A percentile compares a stretch with the other conserved stretches of the same genome.
phyloP scores from a whole-genome alignment of 2,888 invertebrate genomes.

The Idaea aversata region DNA sequence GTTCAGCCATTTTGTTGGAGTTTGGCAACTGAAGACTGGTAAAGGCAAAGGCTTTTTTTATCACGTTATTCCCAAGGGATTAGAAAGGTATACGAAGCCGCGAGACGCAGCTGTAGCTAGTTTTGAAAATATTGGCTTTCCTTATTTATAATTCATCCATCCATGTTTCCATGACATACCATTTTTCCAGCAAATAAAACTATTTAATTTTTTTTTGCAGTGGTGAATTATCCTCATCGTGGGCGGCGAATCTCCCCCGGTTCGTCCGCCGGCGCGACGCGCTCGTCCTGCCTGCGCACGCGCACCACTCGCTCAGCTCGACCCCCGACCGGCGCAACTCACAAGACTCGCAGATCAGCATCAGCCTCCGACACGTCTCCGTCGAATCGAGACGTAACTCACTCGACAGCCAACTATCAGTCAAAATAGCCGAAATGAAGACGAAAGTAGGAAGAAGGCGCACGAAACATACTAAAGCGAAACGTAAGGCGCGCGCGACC shows the following conservation, averaged over 20 bases:
- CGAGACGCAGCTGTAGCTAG: too few species aligned
- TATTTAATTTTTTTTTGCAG: conserved; percentile 54
- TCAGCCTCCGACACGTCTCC: conserved; percentile 89
- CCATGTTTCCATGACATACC: neutral
- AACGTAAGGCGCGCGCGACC: conserved; percentile 64
- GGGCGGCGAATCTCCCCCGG: conserved; percentile 94
- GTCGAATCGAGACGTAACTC: conserved; percentile 93
- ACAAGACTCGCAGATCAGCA: conserved; percentile 85
- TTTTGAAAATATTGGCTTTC: too few species aligned
- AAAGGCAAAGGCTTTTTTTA: too few species aligned
- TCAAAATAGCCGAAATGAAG: conserved; percentile 91
- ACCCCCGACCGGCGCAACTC: conserved; percentile 82
- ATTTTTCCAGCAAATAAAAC: neutral
- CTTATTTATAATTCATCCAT: too few species aligned
- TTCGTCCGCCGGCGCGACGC: conserved; percentile 92
- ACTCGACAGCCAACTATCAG: conserved; percentile 91
- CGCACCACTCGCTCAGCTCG: conserved; percentile 74
- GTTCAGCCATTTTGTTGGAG: too few species aligned
- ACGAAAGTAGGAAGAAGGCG: conserved; percentile 83
- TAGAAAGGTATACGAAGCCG: too few species aligned
- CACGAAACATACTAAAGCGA: conserved; percentile 66
- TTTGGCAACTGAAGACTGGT: too few species aligned
- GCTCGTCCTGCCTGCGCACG: conserved; percentile 80
- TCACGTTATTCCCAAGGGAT: too few species aligned
- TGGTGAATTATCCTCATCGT: conserved; percentile 93